Conservation (phyloP, 2,888 invertebrate species). For the Phalera bucephala region DNA sequence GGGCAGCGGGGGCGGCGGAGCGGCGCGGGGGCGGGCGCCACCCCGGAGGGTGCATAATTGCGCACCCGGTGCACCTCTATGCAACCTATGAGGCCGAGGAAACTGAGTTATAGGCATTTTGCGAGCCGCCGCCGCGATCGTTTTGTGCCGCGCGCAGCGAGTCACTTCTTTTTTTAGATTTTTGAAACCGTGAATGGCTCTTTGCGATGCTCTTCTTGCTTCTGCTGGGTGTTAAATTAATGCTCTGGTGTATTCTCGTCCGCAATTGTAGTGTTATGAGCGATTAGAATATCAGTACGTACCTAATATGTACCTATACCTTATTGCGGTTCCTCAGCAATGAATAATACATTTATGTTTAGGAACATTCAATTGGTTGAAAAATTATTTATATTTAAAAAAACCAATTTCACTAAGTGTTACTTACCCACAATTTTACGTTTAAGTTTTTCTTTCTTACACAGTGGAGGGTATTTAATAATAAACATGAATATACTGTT, state of each 20-base stretch:
- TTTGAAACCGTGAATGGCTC: slow-evolving; percentile 11
- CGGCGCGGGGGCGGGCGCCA: slow-evolving; percentile 20
- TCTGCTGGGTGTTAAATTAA: not conserved
- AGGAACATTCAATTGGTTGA: too few species aligned
- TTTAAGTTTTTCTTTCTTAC: too few species aligned
- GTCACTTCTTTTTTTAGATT: slow-evolving; percentile 23
- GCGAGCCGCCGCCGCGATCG: slow-evolving; percentile 25
- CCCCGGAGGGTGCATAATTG: slow-evolving; percentile 58
- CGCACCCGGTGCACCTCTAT: slow-evolving; percentile 44
- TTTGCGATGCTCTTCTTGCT: not conserved
- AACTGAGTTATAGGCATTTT: slow-evolving; percentile 60
- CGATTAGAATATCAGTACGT: too few species aligned
- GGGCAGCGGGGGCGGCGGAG: slow-evolving; percentile 7
- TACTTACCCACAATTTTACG: too few species aligned
- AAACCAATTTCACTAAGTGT: too few species aligned
- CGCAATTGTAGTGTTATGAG: too few species aligned
- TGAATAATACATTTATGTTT: too few species aligned
- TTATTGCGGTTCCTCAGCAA: too few species aligned
- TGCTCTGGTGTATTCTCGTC: not conserved
- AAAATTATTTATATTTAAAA: too few species aligned
- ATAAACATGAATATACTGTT: too few species aligned
- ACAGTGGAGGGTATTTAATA: too few species aligned
- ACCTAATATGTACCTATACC: too few species aligned
- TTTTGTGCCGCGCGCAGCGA: slow-evolving; percentile 27
- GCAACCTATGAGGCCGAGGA: slow-evolving; percentile 44